Base-by-base conservation (phyloP, 1,140 invertebrate genomes). In the Palaemon carinicauda region DNA sequence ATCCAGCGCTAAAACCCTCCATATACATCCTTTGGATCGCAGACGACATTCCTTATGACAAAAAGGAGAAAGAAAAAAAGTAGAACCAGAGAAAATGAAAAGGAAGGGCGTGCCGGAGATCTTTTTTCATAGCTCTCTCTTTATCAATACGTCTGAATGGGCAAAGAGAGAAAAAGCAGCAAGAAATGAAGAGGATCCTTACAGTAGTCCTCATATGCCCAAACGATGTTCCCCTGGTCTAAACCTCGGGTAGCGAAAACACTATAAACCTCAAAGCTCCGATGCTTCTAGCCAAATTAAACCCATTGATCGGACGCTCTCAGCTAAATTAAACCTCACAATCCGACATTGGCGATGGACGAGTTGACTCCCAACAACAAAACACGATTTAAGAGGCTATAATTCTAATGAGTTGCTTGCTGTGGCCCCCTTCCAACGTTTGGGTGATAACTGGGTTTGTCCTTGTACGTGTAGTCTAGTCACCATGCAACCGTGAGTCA, bases 221-320 rank as follows among this genome's bases (percentile, higher is more conserved):
- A 5, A 2, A 24, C 41, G 15, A 15, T 51, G 7, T 21, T 14
- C 24, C 10, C 60, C 9, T 73, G 21, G 15, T 19, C 29, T 56
- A 27, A 17, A 19, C 54, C 53, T 50, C 65, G 65, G 65, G 24
- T 69, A 21, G 77, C 52, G 14, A 51, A 56, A n/a, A 51, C 60
- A 29, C 83, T 78, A 86, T 80, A 80, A 86, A 71, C 65, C 60
- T 78, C 80, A 77, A 80, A 54, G 50, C 83, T 78, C 60, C 83
- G 83, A 86, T 86, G 83, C 83, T 86, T 86, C 83, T 86, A 86
- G 83, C 83, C 83, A 86, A 86, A 86, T 86, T 86, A 86, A 86
- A 86, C 83, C 78, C 83, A 86, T 86, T 86, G 80, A 80, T 86
- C 83, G 83, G 83, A 86, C 77, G 83, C 83, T 86, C 83, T 86